phyloP scores from a whole-genome alignment of 2,888 invertebrate genomes.

The Pinctada fucata region DNA sequence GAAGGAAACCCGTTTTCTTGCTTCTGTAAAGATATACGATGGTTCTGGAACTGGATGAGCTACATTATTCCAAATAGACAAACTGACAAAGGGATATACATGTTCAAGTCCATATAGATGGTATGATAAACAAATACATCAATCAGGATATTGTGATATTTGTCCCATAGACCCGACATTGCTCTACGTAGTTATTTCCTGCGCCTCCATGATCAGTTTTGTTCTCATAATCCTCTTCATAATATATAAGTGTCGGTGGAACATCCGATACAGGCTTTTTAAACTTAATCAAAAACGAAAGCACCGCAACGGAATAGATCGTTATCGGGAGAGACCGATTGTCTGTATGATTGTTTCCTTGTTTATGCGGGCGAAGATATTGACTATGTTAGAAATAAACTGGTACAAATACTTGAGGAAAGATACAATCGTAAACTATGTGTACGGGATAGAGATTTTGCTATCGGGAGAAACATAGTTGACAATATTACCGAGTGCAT shows the following conservation, averaged over 20 bases:
- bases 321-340: not conserved
- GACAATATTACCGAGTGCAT: not conserved
- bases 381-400: not conserved
- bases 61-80: not conserved
- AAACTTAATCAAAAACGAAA: not conserved
- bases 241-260: not conserved
- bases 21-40: not conserved
- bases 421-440: not conserved
- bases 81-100: not conserved
- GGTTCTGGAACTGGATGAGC: not conserved
- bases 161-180: not conserved
- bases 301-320: not conserved
- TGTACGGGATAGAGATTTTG: not conserved
- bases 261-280: not conserved
- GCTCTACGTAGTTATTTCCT: not conserved
- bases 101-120: not conserved
- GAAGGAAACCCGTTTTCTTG: not conserved
- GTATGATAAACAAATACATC: not conserved
- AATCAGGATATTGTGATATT: not conserved
- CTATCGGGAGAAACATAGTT: not conserved
- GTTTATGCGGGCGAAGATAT: not conserved
- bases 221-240: not conserved
- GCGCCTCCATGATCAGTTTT: not conserved
- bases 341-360: not conserved
- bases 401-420: not conserved